Base-by-base conservation (phyloP, 2,113 vertebrate genomes). In the Lepisosteus oculatus region DNA sequence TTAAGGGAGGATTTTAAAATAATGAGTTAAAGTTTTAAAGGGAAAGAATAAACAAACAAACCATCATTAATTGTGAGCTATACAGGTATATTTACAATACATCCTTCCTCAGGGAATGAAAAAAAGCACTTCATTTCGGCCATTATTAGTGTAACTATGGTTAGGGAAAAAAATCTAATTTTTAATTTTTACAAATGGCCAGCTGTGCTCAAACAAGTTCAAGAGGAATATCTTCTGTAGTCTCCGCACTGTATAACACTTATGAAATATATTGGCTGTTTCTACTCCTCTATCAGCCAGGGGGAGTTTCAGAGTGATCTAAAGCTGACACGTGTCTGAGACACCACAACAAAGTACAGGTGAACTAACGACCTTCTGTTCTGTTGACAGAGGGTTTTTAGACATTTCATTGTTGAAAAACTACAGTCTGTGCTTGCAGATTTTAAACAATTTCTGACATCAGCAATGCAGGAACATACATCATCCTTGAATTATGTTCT, bases 341-440 rank as follows among this genome's bases (percentile, higher is more conserved):
- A 80, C 75, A 81, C 84, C 81, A 85, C 83, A 87, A 85, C 78
- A 87, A 84, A 84, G 74, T 1, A 51, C 8, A 51, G 47, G 47
- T 51, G 47, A 51, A 51, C 47, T 51, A 51, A 51, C 8, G 47
- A 51, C 47, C 47, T 80, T 15, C 64, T 42, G 15, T 3, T 15
- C 17, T 42, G 62, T 64, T 64, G 11, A 65, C 63, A 43, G 29
- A 65, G 4, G 4, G 63, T 5, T 6, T 42, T 5, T 2, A 51
- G 47, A 51, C 29, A 41, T 8, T 43, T 73, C 77, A 77, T 68
- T 17, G 75, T 82, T 77, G 76, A 86, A 83, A 87, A 64, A 80
- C 81, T 81, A 72, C 79, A 79, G 79, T 84, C 83, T 81, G 75
- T 17, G 13, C 43, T 72, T 43, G 5, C 29, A n/a, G 4, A 47